These are phyloP conservation scores for Athalia rosae DNA, from an alignment of 2,888 invertebrate species.

Conservation along the genomic window DNA sequence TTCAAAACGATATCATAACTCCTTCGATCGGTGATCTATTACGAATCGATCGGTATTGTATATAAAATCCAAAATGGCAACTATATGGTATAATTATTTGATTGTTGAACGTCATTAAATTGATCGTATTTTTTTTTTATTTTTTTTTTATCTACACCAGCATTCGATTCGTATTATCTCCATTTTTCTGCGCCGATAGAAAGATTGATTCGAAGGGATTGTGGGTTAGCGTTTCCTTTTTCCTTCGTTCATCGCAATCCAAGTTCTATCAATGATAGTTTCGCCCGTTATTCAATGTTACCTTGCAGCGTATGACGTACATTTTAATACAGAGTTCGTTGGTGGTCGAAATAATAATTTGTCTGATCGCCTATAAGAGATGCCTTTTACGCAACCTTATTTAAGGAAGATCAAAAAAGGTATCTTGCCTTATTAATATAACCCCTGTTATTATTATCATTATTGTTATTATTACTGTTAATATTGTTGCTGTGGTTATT, in stretches of 20 bases:
- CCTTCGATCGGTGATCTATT: background rate
- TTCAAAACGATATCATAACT: slow-evolving; percentile 35
- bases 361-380: background rate
- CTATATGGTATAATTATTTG: background rate
- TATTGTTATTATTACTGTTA: too few relatives aligned
- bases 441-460: background rate
- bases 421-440: slow-evolving; percentile 43
- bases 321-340: slow-evolving; percentile 32
- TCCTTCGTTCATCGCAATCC: background rate
- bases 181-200: too few relatives aligned
- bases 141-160: background rate
- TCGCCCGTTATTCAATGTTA: too few relatives aligned
- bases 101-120: background rate
- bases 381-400: slow-evolving; percentile 21
- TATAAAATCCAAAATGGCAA: background rate
- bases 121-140: background rate
- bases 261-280: background rate
- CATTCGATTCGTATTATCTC: background rate
- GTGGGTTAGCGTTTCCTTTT: background rate
- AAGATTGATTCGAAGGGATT: too few relatives aligned
- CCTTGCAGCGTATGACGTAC: background rate
- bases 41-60: background rate
- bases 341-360: slow-evolving; percentile 39
- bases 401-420: slow-evolving; percentile 46
- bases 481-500: too few relatives aligned